Evolutionary conservation across 1,140 invertebrate species (phyloP).

Genomic region (Anthonomus grandis): DNA sequence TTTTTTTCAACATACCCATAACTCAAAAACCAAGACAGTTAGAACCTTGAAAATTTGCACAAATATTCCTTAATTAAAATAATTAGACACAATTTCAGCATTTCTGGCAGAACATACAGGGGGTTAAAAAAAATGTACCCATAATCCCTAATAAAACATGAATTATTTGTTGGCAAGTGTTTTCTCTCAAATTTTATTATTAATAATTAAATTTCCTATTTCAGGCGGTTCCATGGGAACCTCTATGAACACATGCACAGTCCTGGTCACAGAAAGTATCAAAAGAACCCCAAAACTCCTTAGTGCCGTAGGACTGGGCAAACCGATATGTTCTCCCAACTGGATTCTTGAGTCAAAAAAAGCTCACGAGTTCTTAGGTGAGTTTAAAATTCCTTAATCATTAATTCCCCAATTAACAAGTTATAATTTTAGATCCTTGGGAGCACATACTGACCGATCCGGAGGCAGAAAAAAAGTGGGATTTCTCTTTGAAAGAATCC

Average conservation of each 20-base stretch:
- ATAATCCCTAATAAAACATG: too few species aligned
- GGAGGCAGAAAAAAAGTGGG: slow-evolving; percentile 49
- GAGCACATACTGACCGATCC: slow-evolving; percentile 51
- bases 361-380: slow-evolving; percentile 45
- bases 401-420: not conserved
- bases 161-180: too few species aligned
- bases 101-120: too few species aligned
- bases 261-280: slow-evolving; percentile 51
- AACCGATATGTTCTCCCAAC: slow-evolving; percentile 51
- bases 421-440: slow-evolving; percentile 50
- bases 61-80: too few species aligned
- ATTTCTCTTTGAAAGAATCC: slow-evolving; percentile 50
- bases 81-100: too few species aligned
- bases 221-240: slow-evolving; percentile 43
- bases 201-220: too few species aligned
- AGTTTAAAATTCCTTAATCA: slow-evolving; percentile 2
- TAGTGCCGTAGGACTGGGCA: slow-evolving; percentile 51
- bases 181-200: too few species aligned
- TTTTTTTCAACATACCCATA: too few species aligned
- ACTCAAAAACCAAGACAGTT: too few species aligned
- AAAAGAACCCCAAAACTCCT: slow-evolving; percentile 53
- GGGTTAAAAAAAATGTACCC: too few species aligned
- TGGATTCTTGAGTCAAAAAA: slow-evolving; percentile 53
- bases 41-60: too few species aligned
- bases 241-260: slow-evolving; percentile 47